Conservation (phyloP, 2,113 vertebrate species). For the Solenodon paradoxus region DNA sequence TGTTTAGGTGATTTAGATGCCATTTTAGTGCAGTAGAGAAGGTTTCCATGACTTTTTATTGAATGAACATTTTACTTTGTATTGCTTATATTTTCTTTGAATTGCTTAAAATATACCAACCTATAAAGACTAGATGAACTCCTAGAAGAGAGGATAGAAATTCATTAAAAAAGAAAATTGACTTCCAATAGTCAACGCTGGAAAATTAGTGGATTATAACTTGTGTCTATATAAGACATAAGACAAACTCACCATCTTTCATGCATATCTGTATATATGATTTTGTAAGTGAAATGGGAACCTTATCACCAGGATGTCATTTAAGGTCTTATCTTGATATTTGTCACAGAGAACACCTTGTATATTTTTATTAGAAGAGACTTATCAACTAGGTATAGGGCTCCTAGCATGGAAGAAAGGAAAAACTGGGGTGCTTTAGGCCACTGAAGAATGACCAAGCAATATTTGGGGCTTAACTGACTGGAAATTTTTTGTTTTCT, state of each 20-base stretch:
- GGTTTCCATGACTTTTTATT: background rate
- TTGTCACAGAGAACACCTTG: background rate
- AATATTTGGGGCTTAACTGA: slow-evolving; percentile 30
- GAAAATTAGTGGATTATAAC: slow-evolving; percentile 4
- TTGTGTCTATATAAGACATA: background rate
- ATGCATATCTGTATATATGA: background rate
- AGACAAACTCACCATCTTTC: background rate
- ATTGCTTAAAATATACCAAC: slow-evolving; percentile 13
- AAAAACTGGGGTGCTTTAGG: background rate
- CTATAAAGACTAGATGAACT: background rate
- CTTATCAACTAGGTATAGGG: background rate
- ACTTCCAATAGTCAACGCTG: background rate
- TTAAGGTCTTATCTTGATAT: background rate
- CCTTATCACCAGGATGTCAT: background rate
- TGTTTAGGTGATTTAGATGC: background rate
- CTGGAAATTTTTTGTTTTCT: background rate
- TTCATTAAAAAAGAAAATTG: background rate
- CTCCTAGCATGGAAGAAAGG: background rate
- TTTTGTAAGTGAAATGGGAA: background rate
- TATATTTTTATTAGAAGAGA: background rate
- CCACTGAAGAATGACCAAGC: background rate
- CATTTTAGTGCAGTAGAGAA: background rate
- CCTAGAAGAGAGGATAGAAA: background rate
- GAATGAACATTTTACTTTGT: slow-evolving; percentile 19
- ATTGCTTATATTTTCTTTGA: background rate